Conservation (phyloP, 2,797 vertebrate species). For the Gobio occitaniae region DNA sequence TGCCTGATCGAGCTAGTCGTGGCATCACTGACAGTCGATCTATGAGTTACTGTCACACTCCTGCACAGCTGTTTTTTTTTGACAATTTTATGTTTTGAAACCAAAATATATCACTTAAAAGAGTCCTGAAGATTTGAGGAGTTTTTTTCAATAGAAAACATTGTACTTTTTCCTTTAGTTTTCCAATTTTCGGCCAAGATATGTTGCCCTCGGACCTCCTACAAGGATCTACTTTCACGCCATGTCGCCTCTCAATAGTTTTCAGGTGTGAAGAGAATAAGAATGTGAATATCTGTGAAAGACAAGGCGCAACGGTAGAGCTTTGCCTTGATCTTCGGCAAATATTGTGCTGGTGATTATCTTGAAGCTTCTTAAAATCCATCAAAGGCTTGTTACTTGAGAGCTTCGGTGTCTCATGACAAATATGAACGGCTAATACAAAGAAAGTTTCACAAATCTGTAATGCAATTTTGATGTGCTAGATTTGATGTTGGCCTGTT, state of each 20-base stretch:
- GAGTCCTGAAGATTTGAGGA: neutral
- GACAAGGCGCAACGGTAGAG: conserved; percentile 36
- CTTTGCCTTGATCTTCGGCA: conserved; percentile 33
- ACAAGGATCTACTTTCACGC: conserved; percentile 6
- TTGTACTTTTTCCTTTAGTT: neutral
- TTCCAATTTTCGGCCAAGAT: neutral
- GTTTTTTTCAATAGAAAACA: neutral
- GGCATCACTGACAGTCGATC: neutral
- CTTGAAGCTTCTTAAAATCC: conserved; percentile 32
- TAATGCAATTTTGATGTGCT: conserved; percentile 49
- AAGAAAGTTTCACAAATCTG: conserved; percentile 10
- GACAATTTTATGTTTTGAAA: neutral
- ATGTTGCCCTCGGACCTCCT: neutral
- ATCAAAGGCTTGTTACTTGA: conserved; percentile 25
- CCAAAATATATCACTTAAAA: neutral
- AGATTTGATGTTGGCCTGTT: conserved; percentile 4
- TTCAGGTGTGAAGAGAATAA: conserved; percentile 33
- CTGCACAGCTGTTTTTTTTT: neutral
- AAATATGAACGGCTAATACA: neutral
- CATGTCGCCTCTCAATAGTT: neutral
- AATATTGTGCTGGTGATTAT: conserved; percentile 38
- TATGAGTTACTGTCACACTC: conserved; percentile 19
- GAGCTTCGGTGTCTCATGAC: conserved; percentile 2
- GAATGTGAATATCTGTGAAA: conserved; percentile 36
- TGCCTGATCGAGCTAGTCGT: neutral